phyloP scores from a whole-genome alignment of 2,113 vertebrate genomes.

The Mionectes macconnelli region DNA sequence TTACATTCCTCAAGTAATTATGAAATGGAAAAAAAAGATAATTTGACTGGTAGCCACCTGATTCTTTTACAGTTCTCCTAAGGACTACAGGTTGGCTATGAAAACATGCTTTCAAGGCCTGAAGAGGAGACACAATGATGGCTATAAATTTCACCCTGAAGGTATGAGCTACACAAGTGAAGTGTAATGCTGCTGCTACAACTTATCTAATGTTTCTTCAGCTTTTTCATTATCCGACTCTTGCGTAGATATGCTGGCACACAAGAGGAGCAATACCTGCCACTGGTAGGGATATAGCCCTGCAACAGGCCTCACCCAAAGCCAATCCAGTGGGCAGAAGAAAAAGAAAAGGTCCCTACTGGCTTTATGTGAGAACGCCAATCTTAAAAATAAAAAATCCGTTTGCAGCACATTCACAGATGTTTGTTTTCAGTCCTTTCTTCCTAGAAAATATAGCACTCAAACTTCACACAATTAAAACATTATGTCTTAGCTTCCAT shows the following conservation, averaged over 20 bases:
- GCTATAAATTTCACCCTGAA: not conserved
- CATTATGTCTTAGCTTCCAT: not conserved
- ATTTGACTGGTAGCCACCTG: not conserved
- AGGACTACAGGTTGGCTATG: not conserved
- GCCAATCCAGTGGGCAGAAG: not conserved
- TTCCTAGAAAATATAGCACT: not conserved
- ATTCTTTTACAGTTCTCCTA: not conserved
- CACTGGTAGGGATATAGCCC: rapidly evolving
- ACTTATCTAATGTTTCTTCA: not conserved
- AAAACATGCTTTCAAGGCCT: not conserved
- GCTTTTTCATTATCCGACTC: not conserved
- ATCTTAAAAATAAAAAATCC: not conserved
- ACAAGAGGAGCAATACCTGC: not conserved
- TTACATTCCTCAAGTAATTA: not conserved
- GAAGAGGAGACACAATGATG: not conserved
- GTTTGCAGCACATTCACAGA: not conserved
- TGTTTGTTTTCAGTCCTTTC: not conserved
- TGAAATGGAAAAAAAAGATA: not conserved
- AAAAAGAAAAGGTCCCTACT: not conserved
- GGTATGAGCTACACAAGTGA: not conserved
- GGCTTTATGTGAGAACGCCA: not conserved
- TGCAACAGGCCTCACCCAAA: not conserved
- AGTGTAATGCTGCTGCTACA: not conserved
- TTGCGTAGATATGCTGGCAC: not conserved
- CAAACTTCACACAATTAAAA: not conserved